Percentiles rank a stretch among this genome's conserved stretches.
These are phyloP conservation scores for Pseudanteris insignis DNA, from an alignment of 2,888 invertebrate genomes.

Conservation along the genomic window DNA sequence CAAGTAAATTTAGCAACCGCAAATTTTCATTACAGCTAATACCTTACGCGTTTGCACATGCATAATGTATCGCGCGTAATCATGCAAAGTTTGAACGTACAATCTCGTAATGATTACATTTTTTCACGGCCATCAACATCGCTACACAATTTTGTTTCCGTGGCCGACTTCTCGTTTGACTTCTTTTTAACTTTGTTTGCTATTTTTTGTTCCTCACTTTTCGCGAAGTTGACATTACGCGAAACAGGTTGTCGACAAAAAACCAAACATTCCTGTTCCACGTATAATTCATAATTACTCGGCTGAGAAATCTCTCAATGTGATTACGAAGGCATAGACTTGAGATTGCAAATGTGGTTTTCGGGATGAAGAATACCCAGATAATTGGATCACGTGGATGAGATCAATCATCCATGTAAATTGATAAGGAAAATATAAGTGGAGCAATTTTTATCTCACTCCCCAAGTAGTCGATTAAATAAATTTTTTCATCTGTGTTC, in stretches of 20 bases:
- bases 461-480: no score
- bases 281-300: conserved; percentile 42
- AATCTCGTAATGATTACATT: conserved; percentile 30
- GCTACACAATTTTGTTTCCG: conserved; percentile 32
- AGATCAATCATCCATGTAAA: no score
- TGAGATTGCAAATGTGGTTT: conserved; percentile 12
- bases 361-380: conserved; percentile 1
- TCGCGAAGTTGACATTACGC: conserved; percentile 40
- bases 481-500: no score
- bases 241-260: conserved; percentile 43
- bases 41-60: conserved; percentile 2
- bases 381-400: no score
- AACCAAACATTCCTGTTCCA: conserved; percentile 46
- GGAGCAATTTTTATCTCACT: no score
- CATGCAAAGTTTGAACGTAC: conserved; percentile 12
- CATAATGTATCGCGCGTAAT: conserved; percentile 18
- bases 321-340: conserved; percentile 27
- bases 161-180: conserved; percentile 24
- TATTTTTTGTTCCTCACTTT: conserved; percentile 28
- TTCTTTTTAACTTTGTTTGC: conserved; percentile 8
- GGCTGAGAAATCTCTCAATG: conserved; percentile 28
- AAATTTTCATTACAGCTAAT: no score
- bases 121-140: conserved; percentile 12
- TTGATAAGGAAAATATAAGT: no score
- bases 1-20: no score